Evolutionary conservation across 2,113 vertebrate species (phyloP).

Genomic region (Noturus placidus): DNA sequence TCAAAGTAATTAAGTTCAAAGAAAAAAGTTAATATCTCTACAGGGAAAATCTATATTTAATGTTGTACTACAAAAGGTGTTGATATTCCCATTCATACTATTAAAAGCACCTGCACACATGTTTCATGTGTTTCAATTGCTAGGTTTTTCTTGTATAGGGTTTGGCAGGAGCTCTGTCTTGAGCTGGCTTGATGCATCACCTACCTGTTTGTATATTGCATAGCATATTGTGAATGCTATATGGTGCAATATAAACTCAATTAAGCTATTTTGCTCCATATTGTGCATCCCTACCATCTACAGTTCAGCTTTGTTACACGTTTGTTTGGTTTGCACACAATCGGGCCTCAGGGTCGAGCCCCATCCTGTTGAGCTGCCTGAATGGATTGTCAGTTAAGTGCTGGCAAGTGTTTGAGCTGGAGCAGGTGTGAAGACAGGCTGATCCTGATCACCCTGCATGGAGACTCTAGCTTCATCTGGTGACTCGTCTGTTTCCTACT

Average conservation of each 20-base stretch:
- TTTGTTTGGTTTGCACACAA: not conserved
- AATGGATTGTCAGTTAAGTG: not conserved
- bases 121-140: not conserved
- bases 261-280: not conserved
- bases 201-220: not conserved
- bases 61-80: not conserved
- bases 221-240: not conserved
- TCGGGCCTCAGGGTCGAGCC: not conserved
- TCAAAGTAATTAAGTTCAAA: not conserved
- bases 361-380: slow-evolving; percentile 12
- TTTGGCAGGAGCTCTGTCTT: not conserved
- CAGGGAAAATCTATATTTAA: not conserved
- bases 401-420: not conserved
- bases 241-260: not conserved
- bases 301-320: not conserved
- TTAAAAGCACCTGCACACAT: not conserved
- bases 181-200: not conserved
- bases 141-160: not conserved
- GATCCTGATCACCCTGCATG: slow-evolving; percentile 25
- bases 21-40: not conserved
- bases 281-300: not conserved
- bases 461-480: not conserved
- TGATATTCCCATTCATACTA: not conserved
- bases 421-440: slow-evolving; percentile 32
- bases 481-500: not conserved